These are phyloP conservation scores for Physocephala rufipes DNA, from an alignment of 2,888 invertebrate genomes.

Conservation along the genomic window DNA sequence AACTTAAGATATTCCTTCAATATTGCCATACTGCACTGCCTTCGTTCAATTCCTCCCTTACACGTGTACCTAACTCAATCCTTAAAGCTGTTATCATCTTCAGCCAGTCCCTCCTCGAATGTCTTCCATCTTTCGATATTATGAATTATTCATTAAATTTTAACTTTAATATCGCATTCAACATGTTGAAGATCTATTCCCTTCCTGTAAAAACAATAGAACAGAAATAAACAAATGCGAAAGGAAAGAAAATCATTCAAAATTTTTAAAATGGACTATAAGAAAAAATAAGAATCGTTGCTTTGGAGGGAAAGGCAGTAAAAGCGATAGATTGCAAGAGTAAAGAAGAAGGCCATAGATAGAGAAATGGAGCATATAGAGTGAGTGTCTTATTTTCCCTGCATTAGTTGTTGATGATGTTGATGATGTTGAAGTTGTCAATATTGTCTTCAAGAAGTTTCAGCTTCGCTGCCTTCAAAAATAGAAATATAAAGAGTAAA, in stretches of 20 bases:
- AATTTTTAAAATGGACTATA: neutral
- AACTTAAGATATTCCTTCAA: neutral
- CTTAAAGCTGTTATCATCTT: too few species aligned
- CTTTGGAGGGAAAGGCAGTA: neutral
- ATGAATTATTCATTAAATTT: conserved; percentile 52
- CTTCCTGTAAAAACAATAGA: neutral
- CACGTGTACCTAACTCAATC: neutral
- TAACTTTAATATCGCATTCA: conserved; percentile 52
- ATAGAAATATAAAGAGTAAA: neutral
- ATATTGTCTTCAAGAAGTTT: conserved; percentile 13
- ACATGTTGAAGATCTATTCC: conserved; percentile 28
- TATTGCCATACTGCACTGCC: neutral
- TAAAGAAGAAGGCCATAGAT: neutral
- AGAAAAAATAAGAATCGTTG: too few species aligned
- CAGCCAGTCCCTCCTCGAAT: neutral
- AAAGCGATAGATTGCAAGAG: neutral
- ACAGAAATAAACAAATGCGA: neutral
- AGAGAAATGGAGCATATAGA: conserved; percentile 18
- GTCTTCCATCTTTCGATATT: conserved; percentile 28
- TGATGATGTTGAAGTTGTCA: conserved; percentile 31
- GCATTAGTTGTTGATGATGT: conserved; percentile 37
- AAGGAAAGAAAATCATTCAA: neutral
- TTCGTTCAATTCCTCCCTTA: neutral
- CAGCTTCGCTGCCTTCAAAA: neutral
- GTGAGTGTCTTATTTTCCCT: conserved; percentile 33